Base-by-base conservation (phyloP, 2,113 vertebrate genomes). In the Pteropus alecto region DNA sequence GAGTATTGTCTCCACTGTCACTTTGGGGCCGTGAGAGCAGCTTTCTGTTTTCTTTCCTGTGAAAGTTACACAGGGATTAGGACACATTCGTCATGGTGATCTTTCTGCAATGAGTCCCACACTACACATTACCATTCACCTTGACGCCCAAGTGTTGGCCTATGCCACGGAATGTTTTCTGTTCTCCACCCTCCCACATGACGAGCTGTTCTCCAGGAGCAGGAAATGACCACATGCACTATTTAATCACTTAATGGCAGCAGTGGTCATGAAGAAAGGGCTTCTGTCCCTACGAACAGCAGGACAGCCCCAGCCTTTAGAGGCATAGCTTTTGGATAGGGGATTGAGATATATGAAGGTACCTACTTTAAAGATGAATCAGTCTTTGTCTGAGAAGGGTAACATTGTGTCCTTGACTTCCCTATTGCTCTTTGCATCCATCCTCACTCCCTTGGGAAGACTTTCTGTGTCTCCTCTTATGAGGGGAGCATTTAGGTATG, bases 121-220 rank as follows among this genome's bases (percentile, higher is more conserved):
- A 9, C 26, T 22, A 0, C 11, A 48, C 18, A 6, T 26, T 2
- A 6, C 56, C 18, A 12, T 2, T 67, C 38, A 1, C 22, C 33
- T 28, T 33, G 30, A 43, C 13, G 35, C 12, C 2, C 10, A 13
- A 41, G 14, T 43, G 12, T 12, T 2, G 2, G 28, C 14, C 41
- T 19, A 1, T 68, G 5, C 51, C n/a, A 46, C 19, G 54, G 10
- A 60, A 6, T 22, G 48, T 28, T 24, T 21, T 33, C 8, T n/a
- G 48, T 7, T 33, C 54, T 60, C 28, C 26, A 24, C 2, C 68
- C 48, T 74, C 19, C 51, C 38, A 30, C 5, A 1, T 28, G 28
- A 10, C 2, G 41, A n/a, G 28, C 43, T 90, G 56, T 68, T n/a
- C 56, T 48, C 9, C 30, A 1, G 6, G 35, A 43, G 11, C 3